Evolutionary conservation across 1,140 invertebrate genomes (phyloP), one percentile per base, ranked within the genome.

Genomic region (Melitaea cinxia): DNA sequence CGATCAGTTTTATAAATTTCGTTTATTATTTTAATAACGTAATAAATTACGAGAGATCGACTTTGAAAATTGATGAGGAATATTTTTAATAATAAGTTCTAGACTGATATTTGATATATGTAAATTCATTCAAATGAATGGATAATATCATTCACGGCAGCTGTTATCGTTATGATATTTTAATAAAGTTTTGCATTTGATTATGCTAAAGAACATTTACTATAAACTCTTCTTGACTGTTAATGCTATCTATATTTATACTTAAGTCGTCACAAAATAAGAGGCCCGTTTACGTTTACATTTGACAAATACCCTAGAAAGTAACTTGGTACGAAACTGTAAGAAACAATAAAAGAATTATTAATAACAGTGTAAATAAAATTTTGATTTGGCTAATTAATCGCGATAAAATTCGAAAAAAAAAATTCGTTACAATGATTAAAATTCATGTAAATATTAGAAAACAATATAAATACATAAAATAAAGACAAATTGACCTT

Each of bases 51-150:
- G 6, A 33, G 1, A 33, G 9, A 33, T 1, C 30, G 3, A 33
- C 4, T 9, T 10, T 33, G 3, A 33, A 33, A 6, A 33, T 7
- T 9, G 6, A 33, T 1, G 30, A 33, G 6, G 3, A n/a, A n/a
- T n/a, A n/a, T 33, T 33, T 33, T 33, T 6, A 33, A 7, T 33
- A 33, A n/a, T n/a, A n/a, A n/a, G 30, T 10, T 10, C 30, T 33
- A 33, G 24, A 26, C 6, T 10, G 1, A 10, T 33, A 39, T 39
- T 26, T 35, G 4, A 14, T 26, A 26, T 10, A 39, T 56, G 35
- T 23, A 56, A 39, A 56, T 56, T 42, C 17, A 42, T 56, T 39
- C 26, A 24, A 56, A 56, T 56, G 17, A 42, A 19, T 54, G 52
- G n/a, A 17, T 24, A 24, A 35, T 26, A 24, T 56, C 42, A 21